Evolutionary conservation across 2,888 invertebrate genomes (phyloP), one percentile per base, ranked within the genome.

Genomic region (Caenorhabditis sp.): DNA sequence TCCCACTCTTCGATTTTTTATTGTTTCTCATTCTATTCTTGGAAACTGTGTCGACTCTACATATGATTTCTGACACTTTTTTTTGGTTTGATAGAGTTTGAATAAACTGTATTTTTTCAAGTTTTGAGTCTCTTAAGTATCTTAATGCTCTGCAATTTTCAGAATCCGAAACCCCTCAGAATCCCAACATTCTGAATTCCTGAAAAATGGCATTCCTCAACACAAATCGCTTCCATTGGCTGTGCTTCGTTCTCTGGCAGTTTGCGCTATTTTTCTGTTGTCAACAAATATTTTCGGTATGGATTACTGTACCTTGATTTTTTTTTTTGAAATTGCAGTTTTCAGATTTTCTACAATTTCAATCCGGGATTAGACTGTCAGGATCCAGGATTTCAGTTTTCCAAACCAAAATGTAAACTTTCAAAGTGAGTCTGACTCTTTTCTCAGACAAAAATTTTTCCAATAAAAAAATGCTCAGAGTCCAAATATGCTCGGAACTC

Each of bases 251-350:
- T 1, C 59, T 85, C 1, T 87, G 87, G 87, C 86, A 87, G 61
- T 83, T 83, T 44, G 85, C 86, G 14, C 80, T 87, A 8, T 82
- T 87, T 51, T 87, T 84, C 54, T 84, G 84, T 49, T 84, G 85
- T 47, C 87, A 87, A 47, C 85, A 86, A 38, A 84, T 87, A 16
- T 87, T 87, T 79, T 84, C 87, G 80, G 85, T 86, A 41, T 10
- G 38, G 12, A 28, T n/a, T 58, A 14, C 26, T 31, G 7, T 6
- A 2, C 19, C 22, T 38, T n/a, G 2, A 64, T 24, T 28, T 31
- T 7, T 49, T 38, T 22, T 6, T 26, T n/a, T 47, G 16, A 47
- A 38, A 3, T 16, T 12, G n/a, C n/a, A n/a, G 14, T 38, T 41
- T 81, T 61, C 59, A 85, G 85, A 76, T 87, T 49, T 87, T 86